Evolutionary conservation across 2,797 vertebrate species (phyloP), one percentile per base, ranked within the genome.

Genomic region (Muscicapa striata): DNA sequence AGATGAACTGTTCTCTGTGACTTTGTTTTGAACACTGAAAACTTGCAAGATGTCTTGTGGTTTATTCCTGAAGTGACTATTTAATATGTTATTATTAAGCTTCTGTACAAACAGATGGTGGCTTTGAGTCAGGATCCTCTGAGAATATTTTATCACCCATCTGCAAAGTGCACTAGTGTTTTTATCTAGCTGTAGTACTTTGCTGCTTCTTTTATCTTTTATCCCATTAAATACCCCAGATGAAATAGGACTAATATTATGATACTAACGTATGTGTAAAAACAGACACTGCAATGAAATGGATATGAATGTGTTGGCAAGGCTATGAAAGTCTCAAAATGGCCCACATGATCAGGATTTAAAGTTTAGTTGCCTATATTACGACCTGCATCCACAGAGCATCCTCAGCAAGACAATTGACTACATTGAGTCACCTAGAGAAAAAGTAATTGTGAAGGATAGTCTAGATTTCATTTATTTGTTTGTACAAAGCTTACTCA

Each of bases 161-260:
- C 81, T 93, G 59, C 49, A 77, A 94, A 73, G 61, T 83, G 55
- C 36, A 62, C 16, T 36, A 15, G 6, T 89, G 30, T 43, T 93
- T 82, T 90, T 93, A 91, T 87, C 52, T 86, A 38, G 32, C 48
- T 93, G 29, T 55, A 84, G 73, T 67, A 73, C 43, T 95, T 94
- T 55, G 70, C 46, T 92, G 10, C 51, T 88, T 59, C 64, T 89
- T 93, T 86, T 89, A 93, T 87, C 48, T 81, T 93, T 94, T 87
- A 94, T 90, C 24, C 34, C 30, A 64, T 96, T 96, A 94, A 94
- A 91, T 58, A 89, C 10, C 21, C 14, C n/a, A 95, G 70, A 94
- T 49, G 46, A 95, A 94, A 95, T 77, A 29, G 51, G 34, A 94
- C 89, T 83, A 89, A 93, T 91, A 91, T 90, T 81, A 74, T 57